Conservation (phyloP, 2,113 vertebrate species). For the Neogale vison region DNA sequence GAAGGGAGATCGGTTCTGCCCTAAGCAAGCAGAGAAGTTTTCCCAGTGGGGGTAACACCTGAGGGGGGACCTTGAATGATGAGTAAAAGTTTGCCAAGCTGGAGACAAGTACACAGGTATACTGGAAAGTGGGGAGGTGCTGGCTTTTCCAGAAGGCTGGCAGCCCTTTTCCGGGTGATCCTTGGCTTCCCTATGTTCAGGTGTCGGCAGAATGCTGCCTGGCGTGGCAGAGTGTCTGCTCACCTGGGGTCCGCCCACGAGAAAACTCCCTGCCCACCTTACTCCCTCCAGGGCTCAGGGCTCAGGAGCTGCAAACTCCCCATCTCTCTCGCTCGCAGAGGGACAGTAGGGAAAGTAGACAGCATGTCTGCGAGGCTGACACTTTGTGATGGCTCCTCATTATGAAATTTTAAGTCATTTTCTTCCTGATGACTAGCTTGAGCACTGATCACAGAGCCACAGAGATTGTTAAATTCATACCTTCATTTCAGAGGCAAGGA, state of each 20-base stretch:
- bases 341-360: background rate
- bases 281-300: background rate
- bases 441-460: background rate
- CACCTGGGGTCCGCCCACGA: too few species aligned
- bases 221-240: background rate
- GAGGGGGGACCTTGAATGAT: background rate
- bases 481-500: background rate
- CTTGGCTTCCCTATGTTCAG: background rate
- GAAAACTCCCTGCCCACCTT: background rate
- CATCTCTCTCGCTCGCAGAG: fast-evolving
- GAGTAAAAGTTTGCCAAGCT: background rate
- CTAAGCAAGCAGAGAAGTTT: background rate
- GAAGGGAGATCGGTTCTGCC: background rate
- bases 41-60: too few species aligned
- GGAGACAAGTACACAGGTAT: background rate
- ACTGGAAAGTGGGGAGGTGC: background rate
- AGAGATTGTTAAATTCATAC: background rate
- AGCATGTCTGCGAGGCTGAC: background rate
- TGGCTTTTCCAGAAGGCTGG: background rate
- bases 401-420: background rate
- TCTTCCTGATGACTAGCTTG: background rate
- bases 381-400: background rate
- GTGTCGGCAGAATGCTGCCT: background rate
- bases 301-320: fast-evolving
- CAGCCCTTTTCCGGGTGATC: background rate